Base-by-base conservation (phyloP, 2,113 vertebrate genomes). In the Trematocara marginatum region DNA sequence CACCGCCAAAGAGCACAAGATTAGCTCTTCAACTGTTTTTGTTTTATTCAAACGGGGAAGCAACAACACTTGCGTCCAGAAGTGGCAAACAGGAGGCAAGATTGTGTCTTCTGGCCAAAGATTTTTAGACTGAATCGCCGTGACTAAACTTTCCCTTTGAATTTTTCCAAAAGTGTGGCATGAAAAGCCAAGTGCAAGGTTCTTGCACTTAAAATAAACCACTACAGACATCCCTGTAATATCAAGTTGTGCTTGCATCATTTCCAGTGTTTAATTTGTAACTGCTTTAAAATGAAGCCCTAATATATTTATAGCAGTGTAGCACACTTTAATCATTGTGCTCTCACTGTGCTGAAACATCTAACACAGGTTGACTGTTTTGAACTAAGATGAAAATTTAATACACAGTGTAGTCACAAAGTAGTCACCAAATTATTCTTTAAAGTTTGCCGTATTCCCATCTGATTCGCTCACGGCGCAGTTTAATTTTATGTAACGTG, bases 1-100 rank as follows among this genome's bases (percentile, higher is more conserved):
- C 54, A 23, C 49, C 7, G 45, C 56, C 69, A 88, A 84, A 84
- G 11, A 87, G 71, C 66, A 71, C 71, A 61, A 86, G 54, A 82
- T 83, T 47, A 82, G 69, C 51, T 84, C 85, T 83, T 92, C 31
- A 83, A 40, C 88, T 79, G 80, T 71, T 88, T 90, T 74, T 82
- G 80, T 74, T 84, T 81, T 34, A 81, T 81, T 88, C 13, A 71
- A 31, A 86, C 15, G 7, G 9, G 49, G 29, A 45, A 80, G 23
- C 29, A 10, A 20, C n/a, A 38, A 12, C 12, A 16, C 7, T 35
- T 83, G 31, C 2, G 18, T 61, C 71, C 18, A 89, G 47, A 71
- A 54, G 20, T 9, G 40, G 26, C 6, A 61, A 18, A 78, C 52
- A 26, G 38, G 15, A 79, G 10, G 34, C 45, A 18, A 29, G 34